Percentiles rank a stretch among this genome's conserved stretches.
Evolutionary conservation across 1,140 invertebrate genomes (phyloP).

Genomic region (Brachionus rotundiformis): DNA sequence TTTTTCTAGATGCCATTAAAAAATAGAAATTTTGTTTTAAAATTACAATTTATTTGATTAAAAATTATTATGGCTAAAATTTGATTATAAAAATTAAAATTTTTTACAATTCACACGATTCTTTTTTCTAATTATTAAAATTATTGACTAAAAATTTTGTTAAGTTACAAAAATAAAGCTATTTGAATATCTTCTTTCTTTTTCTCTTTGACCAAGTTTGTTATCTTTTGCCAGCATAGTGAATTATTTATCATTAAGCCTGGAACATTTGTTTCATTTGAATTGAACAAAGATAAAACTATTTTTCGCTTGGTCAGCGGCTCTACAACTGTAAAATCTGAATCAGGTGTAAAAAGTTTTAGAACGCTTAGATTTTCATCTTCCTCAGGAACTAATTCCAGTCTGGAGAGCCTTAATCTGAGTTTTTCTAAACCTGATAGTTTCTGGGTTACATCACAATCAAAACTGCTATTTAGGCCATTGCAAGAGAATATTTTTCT

Average conservation of each 20-base stretch:
- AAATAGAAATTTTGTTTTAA: background rate
- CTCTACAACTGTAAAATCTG: conserved; percentile 38
- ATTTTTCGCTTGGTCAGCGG: conserved; percentile 6
- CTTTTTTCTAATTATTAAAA: background rate
- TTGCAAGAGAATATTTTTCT: conserved; percentile 32
- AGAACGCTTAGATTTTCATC: background rate
- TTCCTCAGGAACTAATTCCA: conserved; percentile 22
- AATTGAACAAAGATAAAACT: conserved; percentile 2
- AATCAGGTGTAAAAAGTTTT: background rate
- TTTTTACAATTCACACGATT: background rate
- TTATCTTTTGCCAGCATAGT: background rate
- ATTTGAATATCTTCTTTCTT: background rate
- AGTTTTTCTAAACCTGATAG: conserved; percentile 20
- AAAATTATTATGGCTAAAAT: background rate
- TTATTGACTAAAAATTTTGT: background rate
- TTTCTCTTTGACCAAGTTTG: background rate
- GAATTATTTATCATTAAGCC: background rate
- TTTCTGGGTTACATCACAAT: conserved; percentile 22
- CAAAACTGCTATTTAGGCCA: conserved; percentile 11
- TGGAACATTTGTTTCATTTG: background rate
- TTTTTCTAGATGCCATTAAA: background rate
- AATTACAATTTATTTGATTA: conserved; percentile 5
- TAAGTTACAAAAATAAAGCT: conserved; percentile 32
- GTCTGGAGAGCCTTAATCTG: background rate
- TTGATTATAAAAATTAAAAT: background rate